Conservation (phyloP, 2,888 invertebrate genomes). For the Sturmia bella region DNA sequence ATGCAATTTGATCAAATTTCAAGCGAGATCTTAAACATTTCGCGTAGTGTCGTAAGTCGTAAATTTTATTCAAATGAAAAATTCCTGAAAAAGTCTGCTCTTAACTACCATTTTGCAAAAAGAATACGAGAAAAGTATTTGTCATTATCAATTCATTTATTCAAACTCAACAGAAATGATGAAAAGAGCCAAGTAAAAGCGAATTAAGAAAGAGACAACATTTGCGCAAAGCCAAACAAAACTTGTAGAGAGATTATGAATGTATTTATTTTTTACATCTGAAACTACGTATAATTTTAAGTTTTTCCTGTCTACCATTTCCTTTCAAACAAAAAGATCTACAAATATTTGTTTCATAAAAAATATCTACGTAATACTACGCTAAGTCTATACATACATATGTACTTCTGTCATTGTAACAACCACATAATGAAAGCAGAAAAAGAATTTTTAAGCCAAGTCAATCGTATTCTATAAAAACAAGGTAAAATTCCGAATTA, state of each 20-base stretch:
- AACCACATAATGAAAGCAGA: conserved; percentile 42
- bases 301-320: conserved; percentile 48
- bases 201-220: conserved; percentile 20
- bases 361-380: conserved; percentile 66
- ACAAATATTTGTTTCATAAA: conserved; percentile 36
- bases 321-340: conserved; percentile 38
- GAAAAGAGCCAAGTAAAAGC: conserved; percentile 22
- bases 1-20: conserved; percentile 50
- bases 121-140: conserved; percentile 36
- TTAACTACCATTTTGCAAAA: conserved; percentile 39
- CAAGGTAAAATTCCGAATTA: conserved; percentile 42
- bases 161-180: conserved; percentile 20
- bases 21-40: conserved; percentile 51
- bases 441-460: conserved; percentile 46
- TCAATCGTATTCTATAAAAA: conserved; percentile 19
- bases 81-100: conserved; percentile 36
- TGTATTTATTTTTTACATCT: conserved; percentile 53
- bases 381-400: conserved; percentile 64
- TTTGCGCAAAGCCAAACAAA: conserved; percentile 33
- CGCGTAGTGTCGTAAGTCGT: conserved; percentile 66
- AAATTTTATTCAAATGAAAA: conserved; percentile 51
- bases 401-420: conserved; percentile 48
- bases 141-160: conserved; percentile 27
- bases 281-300: conserved; percentile 62
- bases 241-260: conserved; percentile 48